phyloP scores from a whole-genome alignment of 2,797 vertebrate genomes.

The Erpetoichthys calabaricus region DNA sequence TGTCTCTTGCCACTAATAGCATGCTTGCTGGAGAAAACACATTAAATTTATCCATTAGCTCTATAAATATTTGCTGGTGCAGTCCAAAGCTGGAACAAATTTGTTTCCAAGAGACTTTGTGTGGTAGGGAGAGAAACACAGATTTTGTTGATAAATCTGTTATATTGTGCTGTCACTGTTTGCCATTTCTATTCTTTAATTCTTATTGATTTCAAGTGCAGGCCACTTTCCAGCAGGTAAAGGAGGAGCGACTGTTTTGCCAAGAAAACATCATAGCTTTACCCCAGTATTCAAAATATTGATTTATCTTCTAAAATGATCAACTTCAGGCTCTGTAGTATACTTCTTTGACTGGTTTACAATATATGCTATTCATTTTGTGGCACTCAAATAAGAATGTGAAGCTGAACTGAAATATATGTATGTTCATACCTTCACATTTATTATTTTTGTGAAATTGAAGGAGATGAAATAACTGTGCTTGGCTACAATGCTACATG shows the following conservation, averaged over 20 bases:
- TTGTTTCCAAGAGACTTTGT: not conserved
- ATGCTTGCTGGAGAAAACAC: constrained; percentile 7
- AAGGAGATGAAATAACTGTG: too few relatives aligned
- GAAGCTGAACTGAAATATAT: too few relatives aligned
- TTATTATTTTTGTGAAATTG: too few relatives aligned
- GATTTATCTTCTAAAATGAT: constrained; percentile 4
- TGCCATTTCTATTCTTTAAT: constrained; percentile 11
- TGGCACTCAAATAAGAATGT: too few relatives aligned
- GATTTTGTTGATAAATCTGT: constrained; percentile 5
- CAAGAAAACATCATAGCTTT: not conserved
- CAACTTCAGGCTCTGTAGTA: not conserved
- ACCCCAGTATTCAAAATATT: not conserved
- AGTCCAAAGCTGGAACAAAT: constrained; percentile 3
- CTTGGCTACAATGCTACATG: too few relatives aligned
- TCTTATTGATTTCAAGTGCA: constrained; percentile 20
- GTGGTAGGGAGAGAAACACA: not conserved
- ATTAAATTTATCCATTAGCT: constrained; percentile 14
- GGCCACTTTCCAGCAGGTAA: constrained; percentile 3
- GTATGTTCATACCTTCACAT: too few relatives aligned
- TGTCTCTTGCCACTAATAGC: not conserved
- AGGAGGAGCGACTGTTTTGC: not conserved
- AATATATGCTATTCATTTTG: too few relatives aligned
- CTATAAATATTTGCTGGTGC: constrained; percentile 15
- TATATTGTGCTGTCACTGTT: constrained; percentile 13
- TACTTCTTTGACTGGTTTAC: too few relatives aligned